Conservation (phyloP, 2,113 vertebrate genomes). For the Psittacara wagleri region DNA sequence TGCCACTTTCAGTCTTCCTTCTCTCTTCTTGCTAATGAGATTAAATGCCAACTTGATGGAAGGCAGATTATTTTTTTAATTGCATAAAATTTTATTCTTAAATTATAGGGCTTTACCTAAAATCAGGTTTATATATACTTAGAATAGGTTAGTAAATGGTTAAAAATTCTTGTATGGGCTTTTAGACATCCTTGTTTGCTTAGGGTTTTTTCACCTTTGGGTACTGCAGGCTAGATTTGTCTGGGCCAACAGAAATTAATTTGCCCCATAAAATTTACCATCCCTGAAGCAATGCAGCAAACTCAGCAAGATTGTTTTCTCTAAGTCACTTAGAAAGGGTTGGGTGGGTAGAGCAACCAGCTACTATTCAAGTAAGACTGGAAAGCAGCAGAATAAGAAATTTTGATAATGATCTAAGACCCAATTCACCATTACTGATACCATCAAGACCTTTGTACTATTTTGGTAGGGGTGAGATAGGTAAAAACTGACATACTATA, state of each 20-base stretch:
- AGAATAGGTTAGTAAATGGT: not conserved
- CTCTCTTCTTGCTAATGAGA: not conserved
- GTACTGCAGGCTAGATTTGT: not conserved
- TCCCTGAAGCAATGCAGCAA: conserved; percentile 36
- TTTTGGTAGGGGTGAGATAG: not conserved
- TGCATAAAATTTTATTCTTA: not conserved
- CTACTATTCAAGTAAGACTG: conserved; percentile 25
- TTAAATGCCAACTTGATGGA: not conserved
- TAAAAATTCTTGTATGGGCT: not conserved
- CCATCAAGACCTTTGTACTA: not conserved
- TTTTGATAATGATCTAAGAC: not conserved
- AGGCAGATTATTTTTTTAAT: not conserved
- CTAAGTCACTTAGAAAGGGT: conserved; percentile 2
- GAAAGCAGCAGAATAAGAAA: conserved; percentile 14
- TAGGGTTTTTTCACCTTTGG: not conserved
- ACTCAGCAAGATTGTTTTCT: conserved; percentile 31
- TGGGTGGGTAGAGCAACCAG: conserved; percentile 15
- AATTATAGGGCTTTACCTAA: not conserved
- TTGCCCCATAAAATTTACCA: conserved; percentile 14
- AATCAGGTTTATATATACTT: not conserved
- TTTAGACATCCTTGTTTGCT: not conserved
- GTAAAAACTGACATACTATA: not conserved
- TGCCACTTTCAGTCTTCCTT: not conserved
- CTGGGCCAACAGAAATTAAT: conserved; percentile 1
- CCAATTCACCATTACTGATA: not conserved